Percentiles rank a stretch among this genome's conserved stretches.
phyloP scores from a whole-genome alignment of 2,797 vertebrate species.

The Chelon labrosus region DNA sequence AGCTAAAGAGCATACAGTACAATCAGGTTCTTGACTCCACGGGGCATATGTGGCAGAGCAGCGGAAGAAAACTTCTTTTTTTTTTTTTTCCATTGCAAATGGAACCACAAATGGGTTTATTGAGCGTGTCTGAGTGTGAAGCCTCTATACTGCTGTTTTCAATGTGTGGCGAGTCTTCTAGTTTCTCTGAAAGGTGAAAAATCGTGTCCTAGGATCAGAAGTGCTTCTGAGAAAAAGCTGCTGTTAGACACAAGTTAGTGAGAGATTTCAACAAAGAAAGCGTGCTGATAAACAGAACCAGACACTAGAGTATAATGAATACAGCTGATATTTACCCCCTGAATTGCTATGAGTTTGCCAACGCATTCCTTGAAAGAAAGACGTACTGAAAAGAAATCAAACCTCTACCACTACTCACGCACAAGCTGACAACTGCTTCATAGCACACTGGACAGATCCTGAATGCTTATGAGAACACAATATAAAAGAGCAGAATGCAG shows the following conservation, averaged over 20 bases:
- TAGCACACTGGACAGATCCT: too few relatives aligned
- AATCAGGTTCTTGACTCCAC: constrained; percentile 31
- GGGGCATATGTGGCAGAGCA: constrained; percentile 11
- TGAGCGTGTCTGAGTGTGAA: constrained; percentile 22
- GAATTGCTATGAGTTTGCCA: background rate
- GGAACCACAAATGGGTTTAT: constrained; percentile 22
- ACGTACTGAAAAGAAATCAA: background rate
- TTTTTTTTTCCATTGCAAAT: constrained; percentile 21
- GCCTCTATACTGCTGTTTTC: constrained; percentile 9
- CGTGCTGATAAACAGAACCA: background rate
- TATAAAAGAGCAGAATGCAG: background rate
- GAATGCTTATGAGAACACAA: too few relatives aligned
- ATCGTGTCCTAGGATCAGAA: background rate
- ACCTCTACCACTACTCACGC: background rate
- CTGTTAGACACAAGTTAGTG: background rate
- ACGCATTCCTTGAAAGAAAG: background rate
- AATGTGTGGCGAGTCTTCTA: constrained; percentile 16
- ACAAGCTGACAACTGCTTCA: too few relatives aligned
- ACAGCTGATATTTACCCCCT: background rate
- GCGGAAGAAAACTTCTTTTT: constrained; percentile 7
- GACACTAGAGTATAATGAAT: background rate
- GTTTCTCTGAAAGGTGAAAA: background rate
- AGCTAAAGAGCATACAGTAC: constrained; percentile 14
- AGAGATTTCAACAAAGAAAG: background rate
- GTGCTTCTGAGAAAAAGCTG: background rate